phyloP scores from a whole-genome alignment of 2,797 vertebrate genomes.

The Hippocampus kuda region DNA sequence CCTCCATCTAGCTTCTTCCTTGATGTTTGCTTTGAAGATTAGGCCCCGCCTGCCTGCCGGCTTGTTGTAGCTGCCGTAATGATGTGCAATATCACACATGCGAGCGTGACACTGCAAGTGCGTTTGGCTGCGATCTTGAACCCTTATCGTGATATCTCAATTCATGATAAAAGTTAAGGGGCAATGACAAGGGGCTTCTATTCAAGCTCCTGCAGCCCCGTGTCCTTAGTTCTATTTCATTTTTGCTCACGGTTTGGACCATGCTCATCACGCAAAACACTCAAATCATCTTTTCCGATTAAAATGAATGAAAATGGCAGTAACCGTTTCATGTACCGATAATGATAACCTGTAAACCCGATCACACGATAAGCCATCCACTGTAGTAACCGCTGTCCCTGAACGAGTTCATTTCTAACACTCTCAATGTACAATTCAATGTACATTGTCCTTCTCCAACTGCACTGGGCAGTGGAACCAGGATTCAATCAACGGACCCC shows the following conservation, averaged over 20 bases:
- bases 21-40: slow-evolving; percentile 53
- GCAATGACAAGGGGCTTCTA: neutral
- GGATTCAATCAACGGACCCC: too few species aligned
- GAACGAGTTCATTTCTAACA: too few species aligned
- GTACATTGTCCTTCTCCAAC: too few species aligned
- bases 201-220: neutral
- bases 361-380: too few species aligned
- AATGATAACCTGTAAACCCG: too few species aligned
- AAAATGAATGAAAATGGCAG: too few species aligned
- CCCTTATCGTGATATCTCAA: slow-evolving; percentile 1
- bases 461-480: too few species aligned
- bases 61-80: slow-evolving; percentile 3
- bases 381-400: too few species aligned
- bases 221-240: neutral
- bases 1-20: slow-evolving; percentile 29
- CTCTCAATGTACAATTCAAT: too few species aligned
- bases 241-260: neutral
- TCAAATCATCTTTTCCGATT: too few species aligned
- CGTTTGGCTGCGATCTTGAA: neutral
- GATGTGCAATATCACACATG: slow-evolving; percentile 11
- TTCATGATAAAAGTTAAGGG: neutral
- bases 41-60: slow-evolving; percentile 6
- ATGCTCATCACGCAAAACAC: neutral
- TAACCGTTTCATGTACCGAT: too few species aligned
- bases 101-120: neutral